These are phyloP conservation scores for Oeneis ivallda DNA, from an alignment of 2,888 invertebrate genomes.

Conservation along the genomic window DNA sequence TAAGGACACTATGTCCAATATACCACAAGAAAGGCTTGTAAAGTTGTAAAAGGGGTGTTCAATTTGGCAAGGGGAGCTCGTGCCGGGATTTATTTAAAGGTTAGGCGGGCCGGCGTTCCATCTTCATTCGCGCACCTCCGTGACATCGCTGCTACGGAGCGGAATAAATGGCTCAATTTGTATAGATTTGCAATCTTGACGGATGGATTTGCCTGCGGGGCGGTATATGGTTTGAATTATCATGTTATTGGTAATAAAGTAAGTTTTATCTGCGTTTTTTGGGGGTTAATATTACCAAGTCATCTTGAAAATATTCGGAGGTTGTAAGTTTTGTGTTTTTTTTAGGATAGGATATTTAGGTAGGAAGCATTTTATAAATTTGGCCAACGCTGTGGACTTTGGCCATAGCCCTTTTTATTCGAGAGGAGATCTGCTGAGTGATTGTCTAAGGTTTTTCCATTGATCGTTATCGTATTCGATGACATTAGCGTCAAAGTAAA, in stretches of 20 bases:
- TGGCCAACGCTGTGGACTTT: too few species aligned
- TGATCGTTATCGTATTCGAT: too few species aligned
- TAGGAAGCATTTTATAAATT: too few species aligned
- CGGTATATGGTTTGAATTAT: slow-evolving; percentile 31
- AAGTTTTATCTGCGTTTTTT: slow-evolving; percentile 16
- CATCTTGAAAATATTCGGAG: neutral
- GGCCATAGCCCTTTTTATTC: too few species aligned
- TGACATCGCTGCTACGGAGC: slow-evolving; percentile 44
- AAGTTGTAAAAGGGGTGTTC: slow-evolving; percentile 34
- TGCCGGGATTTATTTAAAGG: slow-evolving; percentile 49
- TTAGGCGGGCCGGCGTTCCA: slow-evolving; percentile 44
- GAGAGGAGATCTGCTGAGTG: too few species aligned
- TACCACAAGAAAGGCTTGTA: slow-evolving; percentile 14
- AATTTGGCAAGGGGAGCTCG: slow-evolving; percentile 34
- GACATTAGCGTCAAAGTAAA: too few species aligned
- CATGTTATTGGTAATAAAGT: slow-evolving; percentile 29
- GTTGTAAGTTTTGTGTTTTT: neutral
- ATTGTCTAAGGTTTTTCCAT: too few species aligned
- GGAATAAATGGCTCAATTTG: slow-evolving; percentile 55
- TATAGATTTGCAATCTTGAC: slow-evolving; percentile 51
- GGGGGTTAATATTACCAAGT: neutral
- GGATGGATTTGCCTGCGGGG: slow-evolving; percentile 35
- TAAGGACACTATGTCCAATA: slow-evolving; percentile 1
- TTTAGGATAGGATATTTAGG: too few species aligned
- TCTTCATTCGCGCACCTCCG: slow-evolving; percentile 51